Evolutionary conservation across 2,888 invertebrate species (phyloP).

Genomic region (Hirtodrosophila alboralis): DNA sequence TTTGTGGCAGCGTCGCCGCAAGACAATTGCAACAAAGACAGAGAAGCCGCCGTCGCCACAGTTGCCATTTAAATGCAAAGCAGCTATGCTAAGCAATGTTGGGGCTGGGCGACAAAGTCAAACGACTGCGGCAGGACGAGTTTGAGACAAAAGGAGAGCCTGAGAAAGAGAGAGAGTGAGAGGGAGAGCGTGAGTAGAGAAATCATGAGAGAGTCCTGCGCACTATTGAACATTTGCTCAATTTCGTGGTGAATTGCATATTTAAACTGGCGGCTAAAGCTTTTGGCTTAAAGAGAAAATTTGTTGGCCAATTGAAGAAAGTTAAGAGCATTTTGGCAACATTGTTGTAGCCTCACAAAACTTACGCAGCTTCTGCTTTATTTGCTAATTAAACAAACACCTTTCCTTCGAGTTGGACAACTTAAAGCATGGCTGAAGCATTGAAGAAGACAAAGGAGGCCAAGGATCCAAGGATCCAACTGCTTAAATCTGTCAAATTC

Average conservation of each 20-base stretch:
- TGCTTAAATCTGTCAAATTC: conserved; percentile 32
- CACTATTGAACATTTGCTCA: conserved; percentile 29
- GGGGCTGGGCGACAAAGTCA: conserved; percentile 46
- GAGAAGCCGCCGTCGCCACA: conserved; percentile 56
- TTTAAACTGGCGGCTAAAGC: neutral
- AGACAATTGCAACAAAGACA: conserved; percentile 65
- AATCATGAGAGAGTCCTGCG: conserved; percentile 32
- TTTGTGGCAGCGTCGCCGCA: conserved; percentile 49
- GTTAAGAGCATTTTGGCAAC: conserved; percentile 7
- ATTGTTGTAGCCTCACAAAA: conserved; percentile 5
- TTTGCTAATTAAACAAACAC: too few species aligned
- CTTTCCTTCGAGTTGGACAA: conserved; percentile 32
- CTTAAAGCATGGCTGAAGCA: neutral
- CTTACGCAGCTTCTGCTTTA: conserved; percentile 42
- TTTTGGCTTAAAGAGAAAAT: conserved; percentile 11
- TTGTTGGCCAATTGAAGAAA: neutral
- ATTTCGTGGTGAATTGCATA: conserved; percentile 46
- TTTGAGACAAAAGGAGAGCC: too few species aligned
- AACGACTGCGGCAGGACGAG: conserved; percentile 23
- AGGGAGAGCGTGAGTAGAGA: neutral
- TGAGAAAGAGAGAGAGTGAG: neutral
- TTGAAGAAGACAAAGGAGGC: too few species aligned
- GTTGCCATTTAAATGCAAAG: conserved; percentile 71
- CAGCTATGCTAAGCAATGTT: conserved; percentile 50
- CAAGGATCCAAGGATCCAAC: too few species aligned